These are phyloP conservation scores for Dicentrarchus labrax DNA, from an alignment of 2,113 vertebrate species.

Conservation along the genomic window DNA sequence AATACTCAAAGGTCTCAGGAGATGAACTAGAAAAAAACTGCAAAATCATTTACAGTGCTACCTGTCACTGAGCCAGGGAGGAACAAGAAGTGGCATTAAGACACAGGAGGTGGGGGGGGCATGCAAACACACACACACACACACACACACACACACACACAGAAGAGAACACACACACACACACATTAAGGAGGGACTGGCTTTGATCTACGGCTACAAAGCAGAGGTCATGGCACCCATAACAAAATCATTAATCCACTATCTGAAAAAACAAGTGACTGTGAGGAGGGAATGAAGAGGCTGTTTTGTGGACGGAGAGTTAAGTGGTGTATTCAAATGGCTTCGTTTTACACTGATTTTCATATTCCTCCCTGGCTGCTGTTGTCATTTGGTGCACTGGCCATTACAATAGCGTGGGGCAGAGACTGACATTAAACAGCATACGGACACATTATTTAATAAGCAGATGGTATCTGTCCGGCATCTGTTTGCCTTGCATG, in stretches of 20 bases:
- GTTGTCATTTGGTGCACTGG: not conserved
- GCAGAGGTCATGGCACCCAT: slow-evolving; percentile 25
- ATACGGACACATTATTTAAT: slow-evolving; percentile 49
- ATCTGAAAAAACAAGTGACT: not conserved
- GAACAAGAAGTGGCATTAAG: slow-evolving; percentile 15
- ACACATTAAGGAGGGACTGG: not conserved
- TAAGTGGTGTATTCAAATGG: not conserved
- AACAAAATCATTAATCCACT: slow-evolving; percentile 34
- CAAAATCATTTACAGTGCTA: slow-evolving; percentile 53
- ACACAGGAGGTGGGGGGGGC: not conserved
- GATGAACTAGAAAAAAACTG: slow-evolving; percentile 46
- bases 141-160: not conserved
- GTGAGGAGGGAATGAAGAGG: not conserved
- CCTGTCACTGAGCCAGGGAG: slow-evolving; percentile 43
- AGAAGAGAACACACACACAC: not conserved
- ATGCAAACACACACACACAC: not conserved
- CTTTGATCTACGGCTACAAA: slow-evolving; percentile 47
- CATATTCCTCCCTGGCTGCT: slow-evolving; percentile 32
- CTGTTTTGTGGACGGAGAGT: not conserved
- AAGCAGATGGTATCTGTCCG: slow-evolving; percentile 57
- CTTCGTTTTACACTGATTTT: slow-evolving; percentile 41
- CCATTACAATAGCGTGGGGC: slow-evolving; percentile 5
- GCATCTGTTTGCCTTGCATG: slow-evolving; percentile 6
- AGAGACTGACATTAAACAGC: slow-evolving; percentile 42
- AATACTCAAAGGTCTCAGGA: slow-evolving; percentile 64